Conservation (phyloP, 2,797 vertebrate genomes). For the Chloroceryle inda region DNA sequence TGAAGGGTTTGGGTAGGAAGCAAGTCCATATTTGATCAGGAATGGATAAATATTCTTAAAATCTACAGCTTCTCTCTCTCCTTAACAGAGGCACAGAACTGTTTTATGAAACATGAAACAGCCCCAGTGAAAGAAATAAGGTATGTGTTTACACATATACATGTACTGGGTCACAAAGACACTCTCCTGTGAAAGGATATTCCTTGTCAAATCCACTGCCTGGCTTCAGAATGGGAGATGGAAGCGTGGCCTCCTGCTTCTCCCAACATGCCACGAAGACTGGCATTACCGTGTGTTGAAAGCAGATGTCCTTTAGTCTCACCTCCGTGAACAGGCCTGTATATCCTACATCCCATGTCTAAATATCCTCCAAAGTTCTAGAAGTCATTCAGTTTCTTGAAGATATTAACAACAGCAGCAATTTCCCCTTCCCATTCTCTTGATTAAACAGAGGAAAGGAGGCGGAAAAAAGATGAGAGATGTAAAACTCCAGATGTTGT, state of each 20-base stretch:
- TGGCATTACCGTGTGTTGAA: not conserved
- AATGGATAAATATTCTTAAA: not conserved
- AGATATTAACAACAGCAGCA: not conserved
- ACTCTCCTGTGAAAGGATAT: not conserved
- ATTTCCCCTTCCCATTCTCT: slow-evolving; percentile 15
- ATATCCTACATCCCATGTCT: not conserved
- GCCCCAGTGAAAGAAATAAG: not conserved
- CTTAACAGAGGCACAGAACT: not conserved
- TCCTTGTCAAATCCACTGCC: not conserved
- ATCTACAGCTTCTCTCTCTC: fast-evolving
- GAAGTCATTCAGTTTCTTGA: not conserved
- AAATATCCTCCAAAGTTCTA: not conserved
- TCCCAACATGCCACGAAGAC: not conserved
- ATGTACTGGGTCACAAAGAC: not conserved
- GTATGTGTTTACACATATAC: not conserved
- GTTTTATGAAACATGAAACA: not conserved
- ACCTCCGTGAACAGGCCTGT: not conserved
- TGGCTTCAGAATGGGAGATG: not conserved
- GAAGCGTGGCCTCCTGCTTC: not conserved
- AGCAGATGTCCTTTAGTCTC: not conserved
- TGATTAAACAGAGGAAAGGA: slow-evolving; percentile 51
- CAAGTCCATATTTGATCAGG: not conserved
- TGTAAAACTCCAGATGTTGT: slow-evolving; percentile 63
- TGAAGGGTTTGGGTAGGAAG: not conserved
- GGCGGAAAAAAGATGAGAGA: slow-evolving; percentile 23